phyloP scores from a whole-genome alignment of 2,797 vertebrate species.

The Myiotriccus ornatus region DNA sequence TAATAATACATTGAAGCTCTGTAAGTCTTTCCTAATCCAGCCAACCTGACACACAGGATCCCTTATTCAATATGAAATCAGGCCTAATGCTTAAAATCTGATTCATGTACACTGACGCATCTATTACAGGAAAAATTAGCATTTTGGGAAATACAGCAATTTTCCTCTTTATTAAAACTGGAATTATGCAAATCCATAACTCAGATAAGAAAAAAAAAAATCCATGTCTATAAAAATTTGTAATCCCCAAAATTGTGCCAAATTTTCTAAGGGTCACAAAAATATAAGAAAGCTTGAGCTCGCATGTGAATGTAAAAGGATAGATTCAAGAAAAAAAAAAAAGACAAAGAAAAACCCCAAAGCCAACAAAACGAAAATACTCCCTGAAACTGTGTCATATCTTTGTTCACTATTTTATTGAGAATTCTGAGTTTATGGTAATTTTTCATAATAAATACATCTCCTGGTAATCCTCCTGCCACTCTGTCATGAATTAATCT shows the following conservation, averaged over 20 bases:
- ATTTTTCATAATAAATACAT: neutral
- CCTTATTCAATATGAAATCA: neutral
- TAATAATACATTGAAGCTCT: neutral
- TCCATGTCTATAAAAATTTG: neutral
- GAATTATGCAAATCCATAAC: neutral
- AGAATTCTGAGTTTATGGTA: neutral
- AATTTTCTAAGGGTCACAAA: neutral
- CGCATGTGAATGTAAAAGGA: neutral
- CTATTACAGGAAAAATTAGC: neutral
- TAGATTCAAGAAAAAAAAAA: neutral
- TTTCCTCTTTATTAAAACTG: neutral
- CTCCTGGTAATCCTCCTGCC: neutral
- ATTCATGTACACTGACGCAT: neutral
- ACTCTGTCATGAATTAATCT: neutral
- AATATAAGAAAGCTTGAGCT: neutral
- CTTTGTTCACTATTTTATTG: neutral
- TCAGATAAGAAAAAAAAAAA: neutral
- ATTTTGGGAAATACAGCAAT: neutral
- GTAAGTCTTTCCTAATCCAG: neutral
- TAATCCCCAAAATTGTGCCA: neutral
- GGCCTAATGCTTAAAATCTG: neutral
- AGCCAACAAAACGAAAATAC: neutral
- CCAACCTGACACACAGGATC: neutral
- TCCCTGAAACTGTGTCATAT: neutral
- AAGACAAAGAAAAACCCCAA: too few relatives aligned